Percentiles rank a stretch among this genome's conserved stretches.
phyloP scores from a whole-genome alignment of 1,140 invertebrate species.

The Trichomalopsis sarcophagae region DNA sequence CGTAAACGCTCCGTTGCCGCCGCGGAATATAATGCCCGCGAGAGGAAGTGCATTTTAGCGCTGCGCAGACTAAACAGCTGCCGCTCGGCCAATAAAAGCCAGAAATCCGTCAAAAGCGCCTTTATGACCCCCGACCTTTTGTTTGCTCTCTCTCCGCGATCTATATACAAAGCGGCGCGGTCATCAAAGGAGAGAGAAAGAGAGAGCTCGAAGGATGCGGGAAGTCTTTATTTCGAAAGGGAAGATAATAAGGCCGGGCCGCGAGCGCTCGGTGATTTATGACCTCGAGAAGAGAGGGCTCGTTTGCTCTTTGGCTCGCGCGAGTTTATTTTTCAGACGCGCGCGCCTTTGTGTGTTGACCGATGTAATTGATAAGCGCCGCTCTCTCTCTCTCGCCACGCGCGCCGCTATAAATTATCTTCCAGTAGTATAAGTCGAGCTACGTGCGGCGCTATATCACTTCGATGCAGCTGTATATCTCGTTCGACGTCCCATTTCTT shows the following conservation, averaged over 20 bases:
- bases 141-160: neutral
- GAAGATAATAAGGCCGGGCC: neutral
- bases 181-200: neutral
- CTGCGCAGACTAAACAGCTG: constrained; percentile 19
- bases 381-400: no score
- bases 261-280: neutral
- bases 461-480: no score
- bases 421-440: neutral
- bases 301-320: no score
- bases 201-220: neutral
- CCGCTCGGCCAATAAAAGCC: constrained; percentile 30
- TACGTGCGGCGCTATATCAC: neutral
- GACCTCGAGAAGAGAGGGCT: neutral
- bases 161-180: no score
- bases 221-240: neutral
- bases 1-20: constrained; percentile 30
- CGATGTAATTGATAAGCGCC: neutral
- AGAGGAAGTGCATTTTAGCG: constrained; percentile 37
- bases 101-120: constrained; percentile 35
- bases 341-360: no score
- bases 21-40: constrained; percentile 31
- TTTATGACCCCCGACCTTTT: neutral
- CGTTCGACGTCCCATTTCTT: no score
- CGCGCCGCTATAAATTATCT: no score
- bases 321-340: no score